A percentile compares a stretch with the other conserved stretches of the same genome.
Evolutionary conservation across 1,140 invertebrate genomes (phyloP).

Genomic region (Euwallacea fornicatus): DNA sequence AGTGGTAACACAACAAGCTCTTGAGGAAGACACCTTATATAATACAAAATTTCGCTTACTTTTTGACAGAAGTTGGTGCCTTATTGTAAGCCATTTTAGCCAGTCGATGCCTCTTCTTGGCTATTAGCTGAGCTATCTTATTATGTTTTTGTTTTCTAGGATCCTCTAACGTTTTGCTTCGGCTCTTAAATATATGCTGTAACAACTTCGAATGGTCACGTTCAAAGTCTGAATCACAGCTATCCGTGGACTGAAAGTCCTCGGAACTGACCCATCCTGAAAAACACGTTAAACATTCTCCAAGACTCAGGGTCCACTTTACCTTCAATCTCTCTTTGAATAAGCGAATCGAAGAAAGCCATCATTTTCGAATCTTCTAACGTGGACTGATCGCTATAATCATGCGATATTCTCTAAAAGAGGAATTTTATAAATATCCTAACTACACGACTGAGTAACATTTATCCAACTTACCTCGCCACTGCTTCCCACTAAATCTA

Average conservation of each 20-base stretch:
- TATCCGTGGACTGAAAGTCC: slow-evolving; percentile 20
- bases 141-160: slow-evolving; percentile 46
- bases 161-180: slow-evolving; percentile 32
- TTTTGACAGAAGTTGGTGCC: slow-evolving; percentile 44
- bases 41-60: slow-evolving; percentile 35
- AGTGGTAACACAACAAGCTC: too few species aligned
- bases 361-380: slow-evolving; percentile 93
- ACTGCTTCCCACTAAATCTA: slow-evolving; percentile 76
- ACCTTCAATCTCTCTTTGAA: slow-evolving; percentile 86
- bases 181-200: slow-evolving; percentile 39
- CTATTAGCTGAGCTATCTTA: slow-evolving; percentile 50
- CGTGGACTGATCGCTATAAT: slow-evolving; percentile 81
- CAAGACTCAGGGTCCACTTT: neutral
- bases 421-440: neutral
- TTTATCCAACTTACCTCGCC: slow-evolving; percentile 60
- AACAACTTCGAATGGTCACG: slow-evolving; percentile 35
- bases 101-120: slow-evolving; percentile 47
- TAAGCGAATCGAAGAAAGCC: slow-evolving; percentile 93
- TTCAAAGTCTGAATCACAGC: slow-evolving; percentile 22
- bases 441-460: neutral
- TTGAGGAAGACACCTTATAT: too few species aligned
- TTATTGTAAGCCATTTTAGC: slow-evolving; percentile 51
- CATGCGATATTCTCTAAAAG: slow-evolving; percentile 70
- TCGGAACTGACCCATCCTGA: slow-evolving; percentile 21
- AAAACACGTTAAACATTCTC: neutral